A percentile compares a stretch with the other conserved stretches of the same genome.
phyloP scores from a whole-genome alignment of 2,888 invertebrate species.

The Aphrophora alni region DNA sequence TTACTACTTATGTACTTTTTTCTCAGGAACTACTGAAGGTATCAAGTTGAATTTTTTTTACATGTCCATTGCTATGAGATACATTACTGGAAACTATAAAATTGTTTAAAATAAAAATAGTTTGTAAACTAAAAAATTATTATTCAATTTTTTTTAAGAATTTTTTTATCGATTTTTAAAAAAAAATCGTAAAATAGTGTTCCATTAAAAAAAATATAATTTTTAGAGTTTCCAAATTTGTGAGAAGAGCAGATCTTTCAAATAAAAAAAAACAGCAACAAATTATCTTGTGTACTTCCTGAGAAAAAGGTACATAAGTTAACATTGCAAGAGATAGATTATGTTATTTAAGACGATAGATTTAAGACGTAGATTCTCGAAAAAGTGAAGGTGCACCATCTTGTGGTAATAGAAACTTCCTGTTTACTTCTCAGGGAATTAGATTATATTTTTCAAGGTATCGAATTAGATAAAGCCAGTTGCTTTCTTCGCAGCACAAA shows the following conservation, averaged over 20 bases:
- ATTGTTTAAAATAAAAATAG: background rate
- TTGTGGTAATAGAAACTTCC: no score
- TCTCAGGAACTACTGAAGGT: slow-evolving; percentile 18
- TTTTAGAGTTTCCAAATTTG: slow-evolving; percentile 16
- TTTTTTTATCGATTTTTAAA: slow-evolving; percentile 19
- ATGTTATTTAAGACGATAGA: no score
- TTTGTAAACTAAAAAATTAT: background rate
- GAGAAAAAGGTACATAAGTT: slow-evolving; percentile 27
- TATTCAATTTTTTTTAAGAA: slow-evolving; percentile 2
- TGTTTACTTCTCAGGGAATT: no score
- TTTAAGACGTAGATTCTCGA: no score
- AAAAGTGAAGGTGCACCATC: no score
- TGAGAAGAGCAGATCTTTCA: slow-evolving; percentile 12
- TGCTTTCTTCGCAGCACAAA: no score
- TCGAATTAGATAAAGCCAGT: no score
- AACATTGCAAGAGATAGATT: slow-evolving; percentile 18
- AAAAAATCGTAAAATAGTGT: slow-evolving; percentile 18
- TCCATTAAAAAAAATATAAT: slow-evolving; percentile 1
- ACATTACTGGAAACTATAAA: slow-evolving; percentile 24
- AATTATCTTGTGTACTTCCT: slow-evolving; percentile 22
- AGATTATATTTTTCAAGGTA: no score
- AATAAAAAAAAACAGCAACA: slow-evolving; percentile 14
- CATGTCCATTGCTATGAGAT: background rate
- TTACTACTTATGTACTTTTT: slow-evolving; percentile 22
- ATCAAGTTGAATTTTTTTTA: slow-evolving; percentile 24